A percentile compares a stretch with the other conserved stretches of the same genome.
Evolutionary conservation across 2,113 vertebrate genomes (phyloP).

Genomic region (Tragelaphus scriptus): DNA sequence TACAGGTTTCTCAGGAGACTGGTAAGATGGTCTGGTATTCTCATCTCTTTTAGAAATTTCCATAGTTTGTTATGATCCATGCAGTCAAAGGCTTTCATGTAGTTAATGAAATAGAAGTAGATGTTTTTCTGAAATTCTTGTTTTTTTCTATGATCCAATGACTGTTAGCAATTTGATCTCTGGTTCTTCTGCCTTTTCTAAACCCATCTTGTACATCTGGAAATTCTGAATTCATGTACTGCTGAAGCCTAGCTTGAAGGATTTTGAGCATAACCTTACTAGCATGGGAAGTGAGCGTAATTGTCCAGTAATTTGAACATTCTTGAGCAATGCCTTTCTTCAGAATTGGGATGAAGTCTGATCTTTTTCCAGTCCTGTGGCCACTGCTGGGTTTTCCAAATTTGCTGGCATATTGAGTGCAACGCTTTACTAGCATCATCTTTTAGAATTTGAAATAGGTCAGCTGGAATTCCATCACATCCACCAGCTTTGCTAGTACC

Average conservation of each 20-base stretch:
- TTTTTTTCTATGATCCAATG: background rate
- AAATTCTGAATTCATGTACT: background rate
- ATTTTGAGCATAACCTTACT: background rate
- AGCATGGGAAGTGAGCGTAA: background rate
- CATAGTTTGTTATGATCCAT: background rate
- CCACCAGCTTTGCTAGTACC: background rate
- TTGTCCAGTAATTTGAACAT: background rate
- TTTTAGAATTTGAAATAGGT: background rate
- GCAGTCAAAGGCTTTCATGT: rapidly evolving
- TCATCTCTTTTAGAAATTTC: background rate
- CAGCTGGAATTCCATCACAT: background rate
- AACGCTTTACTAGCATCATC: background rate
- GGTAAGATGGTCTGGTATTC: background rate
- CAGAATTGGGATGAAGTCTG: background rate
- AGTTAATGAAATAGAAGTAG: background rate
- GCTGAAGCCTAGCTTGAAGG: background rate
- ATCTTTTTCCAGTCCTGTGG: background rate
- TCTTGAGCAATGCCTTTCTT: background rate
- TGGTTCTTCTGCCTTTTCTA: background rate
- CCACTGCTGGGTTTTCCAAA: background rate
- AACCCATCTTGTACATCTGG: background rate
- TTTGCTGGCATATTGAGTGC: background rate
- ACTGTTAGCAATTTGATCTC: background rate
- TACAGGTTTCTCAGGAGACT: background rate
- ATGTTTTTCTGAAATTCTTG: too few relatives aligned